Conservation (phyloP, 2,797 vertebrate genomes). For the Artibeus jamaicensis region DNA sequence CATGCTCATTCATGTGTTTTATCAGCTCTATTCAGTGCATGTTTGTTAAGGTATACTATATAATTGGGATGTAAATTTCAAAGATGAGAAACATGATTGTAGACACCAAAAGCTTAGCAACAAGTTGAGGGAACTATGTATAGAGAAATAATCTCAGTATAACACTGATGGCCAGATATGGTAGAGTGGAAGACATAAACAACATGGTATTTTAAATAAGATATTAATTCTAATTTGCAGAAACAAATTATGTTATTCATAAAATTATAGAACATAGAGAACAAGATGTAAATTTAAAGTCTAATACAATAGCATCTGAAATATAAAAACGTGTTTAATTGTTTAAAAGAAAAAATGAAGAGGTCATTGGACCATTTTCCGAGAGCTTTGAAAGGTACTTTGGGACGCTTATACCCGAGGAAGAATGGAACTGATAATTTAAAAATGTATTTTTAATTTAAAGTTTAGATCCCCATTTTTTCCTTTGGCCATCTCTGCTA, state of each 20-base stretch:
- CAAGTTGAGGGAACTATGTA: background rate
- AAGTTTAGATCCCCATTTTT: background rate
- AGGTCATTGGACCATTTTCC: background rate
- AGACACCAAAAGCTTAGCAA: background rate
- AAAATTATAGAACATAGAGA: background rate
- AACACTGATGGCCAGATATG: background rate
- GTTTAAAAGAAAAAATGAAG: background rate
- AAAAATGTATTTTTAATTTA: background rate
- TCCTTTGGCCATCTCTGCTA: background rate
- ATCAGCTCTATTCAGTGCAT: background rate
- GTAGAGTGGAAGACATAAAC: background rate
- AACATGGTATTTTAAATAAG: background rate
- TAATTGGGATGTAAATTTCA: background rate
- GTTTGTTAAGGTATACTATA: background rate
- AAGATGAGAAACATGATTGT: background rate
- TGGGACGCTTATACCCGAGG: background rate
- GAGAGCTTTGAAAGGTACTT: background rate
- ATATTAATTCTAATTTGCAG: background rate
- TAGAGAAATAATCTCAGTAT: background rate
- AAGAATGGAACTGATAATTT: background rate
- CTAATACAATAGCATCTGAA: background rate
- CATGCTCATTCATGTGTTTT: background rate
- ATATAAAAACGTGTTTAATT: background rate
- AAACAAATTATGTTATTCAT: background rate
- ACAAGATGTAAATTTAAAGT: background rate